Conservation (phyloP, 1,140 invertebrate species). For the Trichonephila inaurata region DNA sequence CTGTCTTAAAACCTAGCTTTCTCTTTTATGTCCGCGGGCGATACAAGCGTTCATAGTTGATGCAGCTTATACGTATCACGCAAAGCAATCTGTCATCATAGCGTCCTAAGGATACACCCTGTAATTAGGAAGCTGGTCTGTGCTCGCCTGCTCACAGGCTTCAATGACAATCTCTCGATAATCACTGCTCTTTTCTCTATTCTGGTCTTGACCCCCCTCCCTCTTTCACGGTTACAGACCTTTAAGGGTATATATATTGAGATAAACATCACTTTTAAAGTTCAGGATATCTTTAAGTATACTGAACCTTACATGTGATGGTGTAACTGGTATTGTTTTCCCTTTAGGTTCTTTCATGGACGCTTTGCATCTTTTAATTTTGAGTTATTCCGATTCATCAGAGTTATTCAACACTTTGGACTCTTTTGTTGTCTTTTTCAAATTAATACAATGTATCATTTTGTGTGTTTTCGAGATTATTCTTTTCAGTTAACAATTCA, state of each 20-base stretch:
- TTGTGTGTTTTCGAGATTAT: neutral
- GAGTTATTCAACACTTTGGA: neutral
- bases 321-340: constrained; percentile 35
- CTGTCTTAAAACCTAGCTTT: constrained; percentile 56
- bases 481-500: neutral
- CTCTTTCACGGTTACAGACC: constrained; percentile 35
- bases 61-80: constrained; percentile 72
- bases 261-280: constrained; percentile 50
- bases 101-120: constrained; percentile 73
- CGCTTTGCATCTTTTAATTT: neutral
- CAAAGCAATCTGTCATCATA: constrained; percentile 75
- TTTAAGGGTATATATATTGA: constrained; percentile 56
- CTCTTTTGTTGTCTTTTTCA: neutral
- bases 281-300: constrained; percentile 14
- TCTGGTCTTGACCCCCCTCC: constrained; percentile 41
- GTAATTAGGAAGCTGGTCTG: constrained; percentile 70
- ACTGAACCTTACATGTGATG: neutral
- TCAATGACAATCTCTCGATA: constrained; percentile 69
- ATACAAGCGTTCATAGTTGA: constrained; percentile 61
- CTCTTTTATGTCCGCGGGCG: constrained; percentile 60
- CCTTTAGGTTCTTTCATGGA: neutral
- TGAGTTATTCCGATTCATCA: neutral
- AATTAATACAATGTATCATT: too few species aligned
- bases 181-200: constrained; percentile 54
- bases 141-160: constrained; percentile 74